Evolutionary conservation across 2,888 invertebrate genomes (phyloP).

Genomic region (Trichopoda pennipes): DNA sequence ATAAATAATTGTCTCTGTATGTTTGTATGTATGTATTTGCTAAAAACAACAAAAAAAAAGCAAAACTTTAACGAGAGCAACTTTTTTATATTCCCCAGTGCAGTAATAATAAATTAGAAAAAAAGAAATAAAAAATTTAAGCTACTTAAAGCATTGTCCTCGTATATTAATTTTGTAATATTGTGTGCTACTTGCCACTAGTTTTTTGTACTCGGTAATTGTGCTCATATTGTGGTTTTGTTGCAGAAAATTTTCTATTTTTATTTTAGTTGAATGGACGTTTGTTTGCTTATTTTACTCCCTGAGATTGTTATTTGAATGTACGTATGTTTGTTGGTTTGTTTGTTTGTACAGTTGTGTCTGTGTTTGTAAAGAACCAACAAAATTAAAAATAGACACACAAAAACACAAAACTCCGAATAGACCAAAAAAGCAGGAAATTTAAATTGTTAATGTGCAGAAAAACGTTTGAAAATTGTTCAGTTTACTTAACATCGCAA

Average conservation of each 20-base stretch:
- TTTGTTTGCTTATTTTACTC: conserved; percentile 35
- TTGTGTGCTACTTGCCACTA: conserved; percentile 36
- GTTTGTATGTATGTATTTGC: not conserved
- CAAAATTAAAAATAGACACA: conserved; percentile 40
- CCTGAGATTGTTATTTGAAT: conserved; percentile 16
- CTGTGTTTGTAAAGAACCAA: conserved; percentile 30
- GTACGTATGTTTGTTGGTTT: not conserved
- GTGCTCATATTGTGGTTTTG: conserved; percentile 65
- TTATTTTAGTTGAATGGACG: conserved; percentile 31
- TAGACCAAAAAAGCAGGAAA: conserved; percentile 9
- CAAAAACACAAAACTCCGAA: conserved; percentile 1
- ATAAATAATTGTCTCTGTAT: not conserved
- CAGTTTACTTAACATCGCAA: conserved; percentile 33
- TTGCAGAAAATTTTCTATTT: conserved; percentile 48
- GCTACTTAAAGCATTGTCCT: not conserved
- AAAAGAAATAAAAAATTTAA: not conserved
- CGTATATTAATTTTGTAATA: not conserved
- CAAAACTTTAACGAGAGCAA: not conserved
- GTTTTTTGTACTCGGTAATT: conserved; percentile 65
- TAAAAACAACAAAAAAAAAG: conserved; percentile 35
- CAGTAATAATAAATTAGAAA: not conserved
- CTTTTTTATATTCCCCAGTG: too few relatives aligned
- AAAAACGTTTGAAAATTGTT: conserved; percentile 56
- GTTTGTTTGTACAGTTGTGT: not conserved
- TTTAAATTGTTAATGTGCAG: conserved; percentile 41